These are phyloP conservation scores for Tokudaia tokunoshimensis DNA, from an alignment of 2,797 vertebrate species.

Conservation along the genomic window DNA sequence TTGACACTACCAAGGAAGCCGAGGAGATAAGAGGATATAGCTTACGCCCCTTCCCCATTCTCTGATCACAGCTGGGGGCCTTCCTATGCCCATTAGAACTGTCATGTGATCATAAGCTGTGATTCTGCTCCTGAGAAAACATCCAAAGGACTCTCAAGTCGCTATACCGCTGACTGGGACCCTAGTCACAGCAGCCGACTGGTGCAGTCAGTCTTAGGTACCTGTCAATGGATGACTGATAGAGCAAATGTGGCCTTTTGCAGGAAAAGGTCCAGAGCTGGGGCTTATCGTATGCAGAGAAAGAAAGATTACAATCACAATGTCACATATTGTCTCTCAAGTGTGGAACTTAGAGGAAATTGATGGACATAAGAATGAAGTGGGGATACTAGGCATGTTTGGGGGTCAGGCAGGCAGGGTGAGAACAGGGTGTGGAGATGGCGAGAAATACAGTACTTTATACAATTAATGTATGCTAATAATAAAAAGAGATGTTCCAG, in stretches of 20 bases:
- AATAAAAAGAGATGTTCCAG: not conserved
- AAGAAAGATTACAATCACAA: not conserved
- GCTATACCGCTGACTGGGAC: not conserved
- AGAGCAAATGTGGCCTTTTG: not conserved
- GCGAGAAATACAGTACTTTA: not conserved
- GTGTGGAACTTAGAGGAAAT: not conserved
- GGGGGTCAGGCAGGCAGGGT: fast-evolving
- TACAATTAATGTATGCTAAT: not conserved
- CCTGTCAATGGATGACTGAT: not conserved
- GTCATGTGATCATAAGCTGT: not conserved
- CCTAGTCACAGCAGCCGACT: not conserved
- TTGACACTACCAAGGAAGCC: not conserved
- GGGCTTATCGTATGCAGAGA: not conserved
- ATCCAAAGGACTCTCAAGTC: not conserved
- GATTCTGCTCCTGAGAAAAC: not conserved
- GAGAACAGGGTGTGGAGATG: not conserved
- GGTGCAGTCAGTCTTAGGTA: too few relatives aligned
- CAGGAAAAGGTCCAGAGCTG: not conserved
- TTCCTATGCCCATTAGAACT: not conserved
- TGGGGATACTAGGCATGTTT: not conserved
- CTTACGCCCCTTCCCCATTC: not conserved
- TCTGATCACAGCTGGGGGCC: not conserved
- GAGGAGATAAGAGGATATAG: not conserved
- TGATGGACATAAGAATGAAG: not conserved
- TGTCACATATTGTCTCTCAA: not conserved